Base-by-base conservation (phyloP, 2,888 invertebrate genomes). In the Seira sanloemensis region DNA sequence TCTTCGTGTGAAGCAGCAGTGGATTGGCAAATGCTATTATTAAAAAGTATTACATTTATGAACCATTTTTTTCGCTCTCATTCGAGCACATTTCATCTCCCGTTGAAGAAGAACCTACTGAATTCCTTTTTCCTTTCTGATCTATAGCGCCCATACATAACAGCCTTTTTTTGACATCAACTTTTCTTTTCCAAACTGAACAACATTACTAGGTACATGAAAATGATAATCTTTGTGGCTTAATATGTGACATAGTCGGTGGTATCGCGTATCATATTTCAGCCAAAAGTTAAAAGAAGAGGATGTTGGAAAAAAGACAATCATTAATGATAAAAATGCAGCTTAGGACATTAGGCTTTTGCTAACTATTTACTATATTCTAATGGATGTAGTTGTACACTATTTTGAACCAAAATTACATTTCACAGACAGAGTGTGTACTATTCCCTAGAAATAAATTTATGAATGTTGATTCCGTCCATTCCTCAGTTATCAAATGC, bases 241-340 rank as follows among this genome's bases (percentile, higher is more conserved):
- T 58, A n/a, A 58, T 58, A 58, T n/a, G 58, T 18, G n/a, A n/a
- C 58, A 58, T 58, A 18, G 58, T 58, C n/a, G 58, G 58, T 58
- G 58, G 18, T n/a, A 58, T 58, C 16, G 58, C n/a, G 16, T 58
- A 18, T 58, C 58, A n/a, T n/a, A n/a, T 58, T 58, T 58, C 2
- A 58, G 58, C 58, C n/a, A 58, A 37, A 58, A 37, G 37, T 58
- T 7, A n/a, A n/a, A 4, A 58, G 58, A 58, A 5, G 18, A n/a
- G 58, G 58, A 58, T 58, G 58, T 58, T 58, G 58, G 58, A 58
- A 58, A n/a, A n/a, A 58, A 58, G 58, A 58, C 58, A 58, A 58
- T 58, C 18, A 58, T 58, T 58, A 7, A 7, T 58, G 58, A 58
- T 58, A 58, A 58, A n/a, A 58, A 18, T 18, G n/a, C 58, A 58